Conservation (phyloP, 2,113 vertebrate species). For the Elgaria multicarinata region DNA sequence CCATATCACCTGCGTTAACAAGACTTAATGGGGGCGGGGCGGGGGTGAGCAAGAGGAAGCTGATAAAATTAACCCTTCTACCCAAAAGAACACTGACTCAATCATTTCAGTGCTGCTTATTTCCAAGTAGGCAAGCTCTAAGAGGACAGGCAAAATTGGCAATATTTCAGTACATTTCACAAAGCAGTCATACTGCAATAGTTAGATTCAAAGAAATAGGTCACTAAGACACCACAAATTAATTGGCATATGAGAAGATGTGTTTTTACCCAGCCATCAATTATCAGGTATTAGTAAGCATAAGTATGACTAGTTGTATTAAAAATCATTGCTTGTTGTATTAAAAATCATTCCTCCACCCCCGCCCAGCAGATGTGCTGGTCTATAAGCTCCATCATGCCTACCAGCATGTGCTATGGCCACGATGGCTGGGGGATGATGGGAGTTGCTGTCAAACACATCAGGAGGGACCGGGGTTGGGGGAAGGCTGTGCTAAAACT, state of each 20-base stretch:
- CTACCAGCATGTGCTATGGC: too few relatives aligned
- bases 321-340: conserved; percentile 21
- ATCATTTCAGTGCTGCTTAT: background rate
- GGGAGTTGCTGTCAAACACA: too few relatives aligned
- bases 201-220: background rate
- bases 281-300: background rate
- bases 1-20: background rate
- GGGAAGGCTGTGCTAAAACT: background rate
- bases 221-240: background rate
- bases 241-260: conserved; percentile 19
- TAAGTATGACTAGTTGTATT: background rate
- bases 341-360: too few relatives aligned
- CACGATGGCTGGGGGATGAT: too few relatives aligned
- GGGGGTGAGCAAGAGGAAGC: background rate
- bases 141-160: background rate
- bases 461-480: too few relatives aligned
- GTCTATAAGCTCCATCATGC: too few relatives aligned
- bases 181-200: conserved; percentile 6
- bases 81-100: background rate
- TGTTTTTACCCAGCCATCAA: background rate
- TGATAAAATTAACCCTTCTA: background rate
- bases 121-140: background rate
- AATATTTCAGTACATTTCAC: background rate
- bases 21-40: too few relatives aligned
- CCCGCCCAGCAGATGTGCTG: too few relatives aligned